Percentiles rank a stretch among this genome's conserved stretches.
Conservation (phyloP, 2,888 invertebrate species). For the Nymphalis c-album region DNA sequence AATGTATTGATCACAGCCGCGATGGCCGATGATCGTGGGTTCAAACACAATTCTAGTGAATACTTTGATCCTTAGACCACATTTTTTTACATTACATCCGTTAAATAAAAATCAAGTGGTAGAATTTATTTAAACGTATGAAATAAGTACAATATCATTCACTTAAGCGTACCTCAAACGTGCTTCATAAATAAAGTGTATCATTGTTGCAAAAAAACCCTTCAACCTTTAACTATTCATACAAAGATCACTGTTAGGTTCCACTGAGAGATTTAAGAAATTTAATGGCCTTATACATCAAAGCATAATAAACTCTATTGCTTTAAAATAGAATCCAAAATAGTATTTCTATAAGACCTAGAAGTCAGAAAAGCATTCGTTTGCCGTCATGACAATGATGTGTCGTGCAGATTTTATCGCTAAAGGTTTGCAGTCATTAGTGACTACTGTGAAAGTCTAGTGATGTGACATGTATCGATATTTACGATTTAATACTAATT, state of each 20-base stretch:
- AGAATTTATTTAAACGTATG: background rate
- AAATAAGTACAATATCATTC: constrained; percentile 22
- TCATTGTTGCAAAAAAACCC: constrained; percentile 21
- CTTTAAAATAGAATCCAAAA: constrained; percentile 12
- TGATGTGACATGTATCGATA: constrained; percentile 37
- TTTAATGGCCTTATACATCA: constrained; percentile 23
- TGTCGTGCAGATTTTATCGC: constrained; percentile 63
- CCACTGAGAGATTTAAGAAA: constrained; percentile 21
- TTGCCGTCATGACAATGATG: constrained; percentile 58
- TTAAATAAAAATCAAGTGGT: too few relatives aligned
- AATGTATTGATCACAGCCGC: too few relatives aligned
- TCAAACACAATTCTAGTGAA: background rate
- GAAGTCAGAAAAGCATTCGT: constrained; percentile 44
- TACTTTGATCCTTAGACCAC: background rate
- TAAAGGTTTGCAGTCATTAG: constrained; percentile 58
- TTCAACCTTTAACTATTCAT: constrained; percentile 28
- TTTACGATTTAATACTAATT: constrained; percentile 24
- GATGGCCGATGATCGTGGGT: too few relatives aligned
- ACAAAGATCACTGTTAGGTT: constrained; percentile 22
- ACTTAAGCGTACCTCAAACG: constrained; percentile 18
- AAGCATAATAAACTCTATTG: constrained; percentile 8
- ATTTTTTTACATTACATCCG: background rate
- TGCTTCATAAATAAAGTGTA: constrained; percentile 8
- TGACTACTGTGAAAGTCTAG: constrained; percentile 35
- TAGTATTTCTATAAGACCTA: constrained; percentile 11